Percentiles rank a stretch among this genome's conserved stretches.
These are phyloP conservation scores for Dendroctonus ponderosae DNA, from an alignment of 1,140 invertebrate species.

Conservation along the genomic window DNA sequence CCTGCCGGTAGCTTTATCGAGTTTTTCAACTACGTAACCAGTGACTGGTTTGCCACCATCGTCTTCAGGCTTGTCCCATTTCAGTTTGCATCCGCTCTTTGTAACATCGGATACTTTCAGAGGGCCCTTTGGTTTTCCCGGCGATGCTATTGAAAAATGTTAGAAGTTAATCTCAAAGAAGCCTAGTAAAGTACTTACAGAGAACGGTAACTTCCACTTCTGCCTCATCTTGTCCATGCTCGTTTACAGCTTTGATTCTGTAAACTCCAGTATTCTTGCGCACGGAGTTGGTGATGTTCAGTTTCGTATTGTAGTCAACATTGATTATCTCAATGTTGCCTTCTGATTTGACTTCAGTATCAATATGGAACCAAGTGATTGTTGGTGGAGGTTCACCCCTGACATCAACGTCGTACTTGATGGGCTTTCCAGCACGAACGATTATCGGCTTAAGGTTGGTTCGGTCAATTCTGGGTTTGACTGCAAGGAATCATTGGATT, in stretches of 20 bases:
- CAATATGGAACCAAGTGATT: constrained; percentile 78
- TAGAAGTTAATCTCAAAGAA: not conserved
- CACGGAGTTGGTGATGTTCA: constrained; percentile 80
- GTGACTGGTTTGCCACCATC: constrained; percentile 96
- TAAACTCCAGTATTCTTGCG: constrained; percentile 86
- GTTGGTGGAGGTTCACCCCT: constrained; percentile 92
- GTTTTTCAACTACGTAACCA: constrained; percentile 95
- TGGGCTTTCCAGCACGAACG: constrained; percentile 86
- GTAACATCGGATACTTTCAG: constrained; percentile 91
- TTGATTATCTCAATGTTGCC: constrained; percentile 82
- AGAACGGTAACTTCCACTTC: constrained; percentile 91
- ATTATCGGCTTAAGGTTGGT: constrained; percentile 89
- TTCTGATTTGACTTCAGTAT: constrained; percentile 58
- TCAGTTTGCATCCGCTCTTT: constrained; percentile 86
- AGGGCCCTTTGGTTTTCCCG: constrained; percentile 84
- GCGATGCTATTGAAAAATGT: constrained; percentile 59
- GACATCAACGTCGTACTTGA: constrained; percentile 92
- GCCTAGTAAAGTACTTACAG: constrained; percentile 56
- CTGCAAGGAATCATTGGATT: constrained; percentile 51
- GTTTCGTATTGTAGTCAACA: constrained; percentile 90
- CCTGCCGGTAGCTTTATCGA: constrained; percentile 89
- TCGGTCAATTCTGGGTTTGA: constrained; percentile 95
- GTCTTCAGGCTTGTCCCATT: constrained; percentile 97
- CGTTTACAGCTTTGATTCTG: constrained; percentile 87
- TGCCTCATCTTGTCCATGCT: constrained; percentile 90